A percentile compares a stretch with the other conserved stretches of the same genome.
Conservation (phyloP, 2,888 invertebrate genomes). For the Hymenopus coronatus region DNA sequence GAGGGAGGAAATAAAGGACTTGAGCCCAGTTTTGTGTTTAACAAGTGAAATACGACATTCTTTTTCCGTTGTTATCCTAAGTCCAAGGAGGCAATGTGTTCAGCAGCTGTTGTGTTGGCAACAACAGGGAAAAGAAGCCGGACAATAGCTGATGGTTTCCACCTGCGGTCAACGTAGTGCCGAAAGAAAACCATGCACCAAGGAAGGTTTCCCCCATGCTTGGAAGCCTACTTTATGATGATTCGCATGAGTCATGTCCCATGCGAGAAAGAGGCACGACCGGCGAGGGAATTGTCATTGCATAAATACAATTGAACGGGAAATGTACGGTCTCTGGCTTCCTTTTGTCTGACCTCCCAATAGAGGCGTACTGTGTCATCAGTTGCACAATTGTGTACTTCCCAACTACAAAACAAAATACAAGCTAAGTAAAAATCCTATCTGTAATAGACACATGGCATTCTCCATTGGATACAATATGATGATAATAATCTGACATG, state of each 20-base stretch:
- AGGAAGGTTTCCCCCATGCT: background rate
- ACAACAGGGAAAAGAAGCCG: background rate
- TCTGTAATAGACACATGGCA: no score
- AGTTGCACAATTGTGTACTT: background rate
- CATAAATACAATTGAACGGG: background rate
- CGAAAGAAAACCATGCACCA: background rate
- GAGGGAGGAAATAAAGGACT: background rate
- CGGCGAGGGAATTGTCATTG: background rate
- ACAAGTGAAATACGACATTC: background rate
- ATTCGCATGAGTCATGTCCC: background rate
- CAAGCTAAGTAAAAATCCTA: no score
- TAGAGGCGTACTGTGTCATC: background rate
- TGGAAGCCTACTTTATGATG: background rate
- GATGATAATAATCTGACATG: no score
- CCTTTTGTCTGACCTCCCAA: background rate
- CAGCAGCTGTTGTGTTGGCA: background rate
- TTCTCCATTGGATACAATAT: no score
- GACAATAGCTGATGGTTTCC: background rate
- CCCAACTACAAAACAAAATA: no score
- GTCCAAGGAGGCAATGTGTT: background rate
- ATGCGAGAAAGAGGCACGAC: background rate
- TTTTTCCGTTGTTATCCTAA: background rate
- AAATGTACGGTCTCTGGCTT: background rate
- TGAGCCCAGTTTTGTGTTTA: background rate
- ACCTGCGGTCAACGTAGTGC: background rate